These are phyloP conservation scores for Aurelia sp. DNA, from an alignment of 30 jellyfish, hydroid and myxozoan genomes.

Conservation along the genomic window DNA sequence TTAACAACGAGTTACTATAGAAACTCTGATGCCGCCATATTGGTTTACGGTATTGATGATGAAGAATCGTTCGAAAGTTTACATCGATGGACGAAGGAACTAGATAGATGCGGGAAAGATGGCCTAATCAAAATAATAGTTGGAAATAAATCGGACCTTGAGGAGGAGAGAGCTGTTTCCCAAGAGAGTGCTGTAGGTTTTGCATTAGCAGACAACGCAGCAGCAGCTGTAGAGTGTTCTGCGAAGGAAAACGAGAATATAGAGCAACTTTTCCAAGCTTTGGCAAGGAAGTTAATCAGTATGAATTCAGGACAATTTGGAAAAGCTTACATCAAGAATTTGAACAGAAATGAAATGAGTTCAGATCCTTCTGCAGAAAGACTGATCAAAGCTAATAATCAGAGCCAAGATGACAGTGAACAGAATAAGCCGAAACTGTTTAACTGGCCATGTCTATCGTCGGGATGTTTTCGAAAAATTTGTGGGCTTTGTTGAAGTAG, in stretches of 20 bases:
- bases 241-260: conserved; percentile 93
- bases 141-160: conserved; percentile 88
- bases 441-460: conserved; percentile 40
- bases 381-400: conserved; percentile 16
- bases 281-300: conserved; percentile 72
- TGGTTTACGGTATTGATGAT: conserved; percentile 80
- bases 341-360: neutral
- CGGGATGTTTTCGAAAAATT: conserved; percentile 57
- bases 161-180: conserved; percentile 67
- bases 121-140: conserved; percentile 74
- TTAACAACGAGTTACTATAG: conserved; percentile 90
- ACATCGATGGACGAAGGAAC: conserved; percentile 86
- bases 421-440: conserved; percentile 26
- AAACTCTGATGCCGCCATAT: conserved; percentile 95
- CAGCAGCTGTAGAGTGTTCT: conserved; percentile 92
- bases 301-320: conserved; percentile 21
- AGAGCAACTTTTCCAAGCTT: conserved; percentile 76
- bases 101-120: conserved; percentile 71
- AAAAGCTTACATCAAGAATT: conserved; percentile 5
- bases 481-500: conserved; percentile 58
- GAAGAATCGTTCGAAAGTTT: conserved; percentile 75
- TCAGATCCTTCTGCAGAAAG: conserved; percentile 41
- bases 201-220: conserved; percentile 87
- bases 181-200: conserved; percentile 84
- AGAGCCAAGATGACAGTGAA: conserved; percentile 11